Conservation (phyloP, 1,140 invertebrate genomes). For the Magallana ariakensis region DNA sequence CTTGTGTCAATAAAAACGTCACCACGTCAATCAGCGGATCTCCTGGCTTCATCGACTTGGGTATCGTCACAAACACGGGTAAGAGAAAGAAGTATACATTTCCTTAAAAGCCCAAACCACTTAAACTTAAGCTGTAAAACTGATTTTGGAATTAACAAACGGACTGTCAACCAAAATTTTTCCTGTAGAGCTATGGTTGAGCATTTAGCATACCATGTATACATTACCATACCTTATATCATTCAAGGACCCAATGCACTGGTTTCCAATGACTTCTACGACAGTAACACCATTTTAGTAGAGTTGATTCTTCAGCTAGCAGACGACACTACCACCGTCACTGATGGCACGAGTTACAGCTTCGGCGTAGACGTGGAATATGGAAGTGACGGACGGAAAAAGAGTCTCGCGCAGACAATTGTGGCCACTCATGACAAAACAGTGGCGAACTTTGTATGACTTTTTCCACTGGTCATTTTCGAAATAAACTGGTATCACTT, state of each 20-base stretch:
- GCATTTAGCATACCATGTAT: background rate
- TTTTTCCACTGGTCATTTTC: no score
- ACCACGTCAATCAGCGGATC: conserved; percentile 37
- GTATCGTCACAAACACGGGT: conserved; percentile 59
- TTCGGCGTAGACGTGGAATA: conserved; percentile 49
- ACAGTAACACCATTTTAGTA: conserved; percentile 58
- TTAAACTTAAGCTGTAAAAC: no score
- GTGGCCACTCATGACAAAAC: conserved; percentile 24
- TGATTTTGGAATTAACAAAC: background rate
- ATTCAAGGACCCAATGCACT: conserved; percentile 37
- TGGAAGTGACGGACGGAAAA: background rate
- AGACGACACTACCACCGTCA: conserved; percentile 22
- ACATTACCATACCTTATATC: background rate
- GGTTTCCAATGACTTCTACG: conserved; percentile 48
- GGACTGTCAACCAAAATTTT: no score
- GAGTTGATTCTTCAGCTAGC: conserved; percentile 57
- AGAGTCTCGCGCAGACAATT: background rate
- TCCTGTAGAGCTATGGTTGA: no score
- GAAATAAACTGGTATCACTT: no score
- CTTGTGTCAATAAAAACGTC: conserved; percentile 51
- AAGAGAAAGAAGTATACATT: conserved; percentile 41
- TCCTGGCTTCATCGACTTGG: conserved; percentile 42
- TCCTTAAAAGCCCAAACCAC: no score
- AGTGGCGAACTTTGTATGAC: conserved; percentile 22
- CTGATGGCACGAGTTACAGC: conserved; percentile 9